Evolutionary conservation across 2,113 vertebrate species (phyloP).

Genomic region (Elephantulus edwardii): DNA sequence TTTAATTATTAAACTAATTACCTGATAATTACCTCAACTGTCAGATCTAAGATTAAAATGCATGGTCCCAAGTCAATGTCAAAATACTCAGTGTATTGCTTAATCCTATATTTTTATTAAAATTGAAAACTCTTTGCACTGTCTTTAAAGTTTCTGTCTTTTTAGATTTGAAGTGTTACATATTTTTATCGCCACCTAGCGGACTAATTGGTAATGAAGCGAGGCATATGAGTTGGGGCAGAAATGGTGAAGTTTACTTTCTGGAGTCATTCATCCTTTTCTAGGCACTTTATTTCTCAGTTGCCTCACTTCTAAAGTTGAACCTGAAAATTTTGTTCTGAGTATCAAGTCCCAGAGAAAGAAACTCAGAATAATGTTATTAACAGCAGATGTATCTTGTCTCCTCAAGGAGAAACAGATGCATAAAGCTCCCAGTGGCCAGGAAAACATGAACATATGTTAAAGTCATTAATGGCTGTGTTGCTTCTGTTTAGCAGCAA

Average conservation of each 20-base stretch:
- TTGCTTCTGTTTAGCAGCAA: constrained; percentile 73
- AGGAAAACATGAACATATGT: constrained; percentile 78
- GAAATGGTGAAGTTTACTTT: not conserved
- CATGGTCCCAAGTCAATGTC: not conserved
- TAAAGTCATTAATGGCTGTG: constrained; percentile 76
- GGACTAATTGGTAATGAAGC: constrained; percentile 40
- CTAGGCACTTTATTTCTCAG: not conserved
- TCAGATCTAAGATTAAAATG: constrained; percentile 32
- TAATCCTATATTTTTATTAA: not conserved
- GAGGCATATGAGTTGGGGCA: not conserved
- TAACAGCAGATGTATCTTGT: constrained; percentile 41
- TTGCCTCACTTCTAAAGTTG: not conserved
- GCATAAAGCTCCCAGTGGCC: constrained; percentile 64
- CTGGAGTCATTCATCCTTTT: not conserved
- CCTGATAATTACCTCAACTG: constrained; percentile 39
- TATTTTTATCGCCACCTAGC: constrained; percentile 71
- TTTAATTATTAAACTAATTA: constrained; percentile 57
- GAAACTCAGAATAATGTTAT: not conserved
- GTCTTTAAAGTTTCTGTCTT: not conserved
- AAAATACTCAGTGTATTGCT: constrained; percentile 19
- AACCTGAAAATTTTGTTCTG: constrained; percentile 41
- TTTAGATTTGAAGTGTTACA: constrained; percentile 13
- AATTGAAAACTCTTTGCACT: not conserved
- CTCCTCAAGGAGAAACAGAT: constrained; percentile 75
- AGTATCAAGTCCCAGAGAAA: constrained; percentile 37